Conservation (phyloP, 2,113 vertebrate genomes). For the Vanacampus margaritifer region DNA sequence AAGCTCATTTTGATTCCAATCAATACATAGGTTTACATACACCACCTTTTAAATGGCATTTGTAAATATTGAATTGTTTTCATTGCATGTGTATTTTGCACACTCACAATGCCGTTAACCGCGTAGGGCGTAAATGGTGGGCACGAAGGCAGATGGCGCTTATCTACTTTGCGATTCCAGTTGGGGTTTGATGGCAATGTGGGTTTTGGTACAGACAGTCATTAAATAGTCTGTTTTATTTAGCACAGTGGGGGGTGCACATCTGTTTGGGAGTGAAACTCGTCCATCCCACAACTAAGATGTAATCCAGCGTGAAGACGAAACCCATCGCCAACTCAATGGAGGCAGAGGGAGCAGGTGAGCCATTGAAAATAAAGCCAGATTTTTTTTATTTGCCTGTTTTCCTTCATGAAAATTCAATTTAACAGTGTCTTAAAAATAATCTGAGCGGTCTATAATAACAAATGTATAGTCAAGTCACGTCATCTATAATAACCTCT, state of each 20-base stretch:
- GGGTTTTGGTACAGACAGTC: slow-evolving; percentile 4
- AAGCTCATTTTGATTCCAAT: neutral
- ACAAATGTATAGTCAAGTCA: neutral
- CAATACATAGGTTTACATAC: neutral
- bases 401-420: neutral
- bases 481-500: neutral
- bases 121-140: no score
- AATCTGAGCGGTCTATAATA: neutral
- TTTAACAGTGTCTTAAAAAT: neutral
- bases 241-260: slow-evolving; percentile 4
- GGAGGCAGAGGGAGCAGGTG: neutral
- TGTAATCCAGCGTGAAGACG: neutral
- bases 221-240: neutral
- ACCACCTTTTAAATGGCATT: neutral
- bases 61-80: neutral
- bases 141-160: neutral
- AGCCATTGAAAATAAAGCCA: neutral
- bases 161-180: slow-evolving; percentile 4
- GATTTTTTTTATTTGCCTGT: neutral
- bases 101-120: neutral
- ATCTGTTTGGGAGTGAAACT: neutral
- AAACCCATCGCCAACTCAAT: neutral
- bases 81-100: neutral
- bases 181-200: slow-evolving; percentile 4
- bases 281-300: neutral